Conservation (phyloP, 1,140 invertebrate genomes). For the Cyclina sinensis region DNA sequence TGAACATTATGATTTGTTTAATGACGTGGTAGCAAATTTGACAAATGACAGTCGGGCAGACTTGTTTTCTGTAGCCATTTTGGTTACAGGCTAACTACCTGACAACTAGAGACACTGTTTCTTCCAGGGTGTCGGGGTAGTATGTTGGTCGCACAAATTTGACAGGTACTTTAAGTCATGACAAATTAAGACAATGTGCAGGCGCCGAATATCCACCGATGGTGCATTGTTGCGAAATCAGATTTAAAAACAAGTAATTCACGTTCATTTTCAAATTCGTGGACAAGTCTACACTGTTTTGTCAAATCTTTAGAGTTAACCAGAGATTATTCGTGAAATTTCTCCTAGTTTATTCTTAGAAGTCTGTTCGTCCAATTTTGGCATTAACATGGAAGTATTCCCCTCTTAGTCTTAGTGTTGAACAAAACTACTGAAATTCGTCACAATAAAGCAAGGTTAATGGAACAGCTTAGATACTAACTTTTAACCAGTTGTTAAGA, state of each 20-base stretch:
- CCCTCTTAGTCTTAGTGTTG: no score
- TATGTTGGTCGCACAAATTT: background rate
- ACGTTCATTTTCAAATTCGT: background rate
- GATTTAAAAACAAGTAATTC: background rate
- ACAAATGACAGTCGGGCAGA: constrained; percentile 32
- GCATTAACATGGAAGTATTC: no score
- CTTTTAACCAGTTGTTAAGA: no score
- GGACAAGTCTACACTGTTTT: background rate
- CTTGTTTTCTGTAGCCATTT: constrained; percentile 15
- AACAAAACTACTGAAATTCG: no score
- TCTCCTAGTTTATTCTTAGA: no score
- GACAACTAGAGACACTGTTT: constrained; percentile 43
- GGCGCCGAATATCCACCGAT: constrained; percentile 20
- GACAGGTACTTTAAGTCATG: constrained; percentile 36
- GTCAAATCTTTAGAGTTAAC: background rate
- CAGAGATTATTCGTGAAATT: no score
- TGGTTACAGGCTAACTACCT: constrained; percentile 11
- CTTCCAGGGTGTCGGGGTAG: constrained; percentile 36
- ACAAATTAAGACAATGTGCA: constrained; percentile 57
- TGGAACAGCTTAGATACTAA: no score
- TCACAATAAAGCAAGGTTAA: no score
- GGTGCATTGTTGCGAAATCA: background rate
- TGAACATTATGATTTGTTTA: constrained; percentile 40
- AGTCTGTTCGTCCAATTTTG: no score
- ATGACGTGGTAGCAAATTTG: constrained; percentile 44